These are phyloP conservation scores for Corythaixoides concolor DNA, from an alignment of 2,113 vertebrate species.

Conservation along the genomic window DNA sequence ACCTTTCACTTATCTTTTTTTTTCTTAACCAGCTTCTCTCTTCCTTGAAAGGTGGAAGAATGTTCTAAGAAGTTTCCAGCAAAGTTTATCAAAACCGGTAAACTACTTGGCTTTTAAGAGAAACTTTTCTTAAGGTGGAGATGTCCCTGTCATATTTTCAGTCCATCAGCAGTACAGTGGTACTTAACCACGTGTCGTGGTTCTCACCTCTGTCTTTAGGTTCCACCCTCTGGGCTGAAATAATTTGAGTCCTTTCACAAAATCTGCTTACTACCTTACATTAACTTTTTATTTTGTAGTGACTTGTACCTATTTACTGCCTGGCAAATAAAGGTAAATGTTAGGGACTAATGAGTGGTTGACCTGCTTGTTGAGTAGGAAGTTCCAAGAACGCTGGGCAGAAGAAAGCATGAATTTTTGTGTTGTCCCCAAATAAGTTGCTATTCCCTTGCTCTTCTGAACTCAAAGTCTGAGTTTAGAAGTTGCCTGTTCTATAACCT, in stretches of 20 bases:
- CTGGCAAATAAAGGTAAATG: background rate
- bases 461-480: background rate
- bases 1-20: background rate
- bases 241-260: background rate
- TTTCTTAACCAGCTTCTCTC: background rate
- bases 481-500: background rate
- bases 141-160: background rate
- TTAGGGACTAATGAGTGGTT: background rate
- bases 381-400: background rate
- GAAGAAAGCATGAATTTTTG: background rate
- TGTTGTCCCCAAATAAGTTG: background rate
- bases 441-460: background rate
- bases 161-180: background rate
- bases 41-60: background rate
- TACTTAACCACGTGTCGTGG: accelerated
- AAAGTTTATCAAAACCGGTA: background rate
- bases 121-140: background rate
- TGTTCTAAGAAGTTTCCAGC: background rate
- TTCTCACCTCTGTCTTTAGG: background rate
- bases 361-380: background rate
- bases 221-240: background rate
- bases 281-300: background rate
- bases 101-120: background rate
- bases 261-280: background rate
- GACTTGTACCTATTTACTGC: background rate